A percentile compares a stretch with the other conserved stretches of the same genome.
Conservation (phyloP, 2,113 vertebrate species). For the Phasianus colchicus region DNA sequence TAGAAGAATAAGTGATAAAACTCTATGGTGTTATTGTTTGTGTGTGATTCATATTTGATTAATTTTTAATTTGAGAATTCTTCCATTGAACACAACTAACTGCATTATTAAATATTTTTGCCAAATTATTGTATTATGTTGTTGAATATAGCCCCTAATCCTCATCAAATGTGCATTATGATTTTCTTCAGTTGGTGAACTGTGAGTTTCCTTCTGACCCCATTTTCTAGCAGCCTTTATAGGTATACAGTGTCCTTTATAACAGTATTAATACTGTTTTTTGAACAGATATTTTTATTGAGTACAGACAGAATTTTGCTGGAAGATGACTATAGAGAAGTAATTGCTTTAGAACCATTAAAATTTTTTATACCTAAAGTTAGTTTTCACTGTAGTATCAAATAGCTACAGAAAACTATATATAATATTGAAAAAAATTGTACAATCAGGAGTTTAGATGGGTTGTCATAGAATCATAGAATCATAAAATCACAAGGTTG, state of each 20-base stretch:
- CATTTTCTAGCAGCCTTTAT: background rate
- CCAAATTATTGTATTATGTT: background rate
- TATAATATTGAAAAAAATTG: background rate
- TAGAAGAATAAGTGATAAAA: background rate
- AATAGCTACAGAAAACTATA: background rate
- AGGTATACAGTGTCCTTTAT: background rate
- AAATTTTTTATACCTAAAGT: background rate
- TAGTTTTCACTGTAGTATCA: background rate
- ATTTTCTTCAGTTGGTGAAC: background rate
- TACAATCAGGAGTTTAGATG: background rate
- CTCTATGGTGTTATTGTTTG: background rate
- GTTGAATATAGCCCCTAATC: background rate
- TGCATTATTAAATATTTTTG: background rate
- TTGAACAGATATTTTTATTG: background rate
- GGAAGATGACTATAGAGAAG: background rate
- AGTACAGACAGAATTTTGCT: background rate
- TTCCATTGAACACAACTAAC: background rate
- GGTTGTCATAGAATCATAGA: too few relatives aligned
- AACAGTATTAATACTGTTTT: background rate
- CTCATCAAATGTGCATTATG: background rate
- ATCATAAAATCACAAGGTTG: too few relatives aligned
- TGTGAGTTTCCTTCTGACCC: background rate
- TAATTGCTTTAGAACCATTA: background rate
- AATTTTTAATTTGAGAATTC: background rate
- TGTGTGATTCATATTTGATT: background rate